Conservation (phyloP, 1,140 invertebrate species). For the Caerostris darwini region DNA sequence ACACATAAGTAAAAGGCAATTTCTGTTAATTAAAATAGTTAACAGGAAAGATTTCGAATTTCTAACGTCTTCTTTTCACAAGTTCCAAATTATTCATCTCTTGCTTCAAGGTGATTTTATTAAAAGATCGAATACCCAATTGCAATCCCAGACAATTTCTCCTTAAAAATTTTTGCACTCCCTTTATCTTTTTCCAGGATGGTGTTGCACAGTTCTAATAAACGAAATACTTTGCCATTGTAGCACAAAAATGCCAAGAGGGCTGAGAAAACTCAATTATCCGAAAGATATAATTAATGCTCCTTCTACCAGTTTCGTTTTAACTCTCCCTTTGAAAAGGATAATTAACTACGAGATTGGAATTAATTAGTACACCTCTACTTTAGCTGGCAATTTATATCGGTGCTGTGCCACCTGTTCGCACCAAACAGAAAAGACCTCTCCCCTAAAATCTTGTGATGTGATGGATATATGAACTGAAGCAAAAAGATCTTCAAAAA, state of each 20-base stretch:
- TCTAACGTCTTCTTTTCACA: neutral
- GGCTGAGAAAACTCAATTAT: conserved; percentile 51
- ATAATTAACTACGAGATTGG: conserved; percentile 36
- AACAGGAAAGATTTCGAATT: neutral
- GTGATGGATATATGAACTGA: neutral
- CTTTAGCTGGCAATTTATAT: conserved; percentile 40
- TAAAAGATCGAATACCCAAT: neutral
- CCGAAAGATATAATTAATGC: conserved; percentile 50
- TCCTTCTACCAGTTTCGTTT: neutral
- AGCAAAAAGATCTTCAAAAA: neutral
- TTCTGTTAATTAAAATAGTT: conserved; percentile 20
- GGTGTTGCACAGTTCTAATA: conserved; percentile 8
- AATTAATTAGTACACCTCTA: conserved; percentile 44
- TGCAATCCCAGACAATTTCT: neutral
- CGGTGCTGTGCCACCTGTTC: conserved; percentile 35
- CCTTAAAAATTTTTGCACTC: neutral
- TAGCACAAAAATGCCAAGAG: conserved; percentile 1
- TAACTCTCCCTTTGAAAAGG: conserved; percentile 46
- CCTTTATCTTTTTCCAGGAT: neutral
- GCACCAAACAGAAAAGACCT: neutral
- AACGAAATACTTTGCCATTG: neutral
- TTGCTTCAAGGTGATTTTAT: neutral
- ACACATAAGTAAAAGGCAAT: neutral
- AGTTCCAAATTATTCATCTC: neutral
- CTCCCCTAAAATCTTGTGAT: neutral